Conservation (phyloP, 2,113 vertebrate genomes). For the Neotragus moschatus region DNA sequence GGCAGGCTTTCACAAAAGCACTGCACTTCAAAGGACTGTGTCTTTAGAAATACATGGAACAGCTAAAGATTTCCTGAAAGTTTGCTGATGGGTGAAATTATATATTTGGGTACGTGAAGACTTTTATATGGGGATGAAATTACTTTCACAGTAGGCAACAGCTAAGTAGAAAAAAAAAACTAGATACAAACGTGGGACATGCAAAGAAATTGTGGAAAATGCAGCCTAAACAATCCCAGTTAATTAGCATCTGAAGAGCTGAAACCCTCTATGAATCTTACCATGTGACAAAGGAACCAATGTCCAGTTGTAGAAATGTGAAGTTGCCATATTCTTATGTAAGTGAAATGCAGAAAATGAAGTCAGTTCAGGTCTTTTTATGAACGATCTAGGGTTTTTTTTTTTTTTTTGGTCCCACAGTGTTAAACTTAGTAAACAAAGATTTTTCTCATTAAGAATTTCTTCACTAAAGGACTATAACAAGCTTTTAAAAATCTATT, state of each 20-base stretch:
- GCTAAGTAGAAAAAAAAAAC: not conserved
- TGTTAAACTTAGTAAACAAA: constrained; percentile 2
- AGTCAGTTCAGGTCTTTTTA: not conserved
- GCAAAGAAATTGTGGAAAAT: not conserved
- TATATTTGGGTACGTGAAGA: constrained; percentile 19
- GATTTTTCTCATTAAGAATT: not conserved
- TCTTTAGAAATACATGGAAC: constrained; percentile 24
- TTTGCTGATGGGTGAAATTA: constrained; percentile 28
- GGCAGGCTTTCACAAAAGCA: not conserved
- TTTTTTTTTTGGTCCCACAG: not conserved
- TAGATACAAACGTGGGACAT: not conserved
- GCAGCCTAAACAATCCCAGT: not conserved
- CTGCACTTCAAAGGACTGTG: not conserved
- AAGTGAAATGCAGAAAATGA: not conserved
- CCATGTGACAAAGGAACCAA: not conserved
- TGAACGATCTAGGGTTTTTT: not conserved
- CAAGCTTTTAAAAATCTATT: constrained; percentile 16
- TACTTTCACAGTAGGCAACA: not conserved
- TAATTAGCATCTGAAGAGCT: not conserved
- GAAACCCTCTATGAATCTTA: not conserved
- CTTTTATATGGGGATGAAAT: not conserved
- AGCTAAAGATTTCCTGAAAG: not conserved
- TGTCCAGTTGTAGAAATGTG: not conserved
- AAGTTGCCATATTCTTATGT: not conserved
- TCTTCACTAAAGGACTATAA: not conserved